A percentile compares a stretch with the other conserved stretches of the same genome.
phyloP scores from a whole-genome alignment of 2,888 invertebrate species.

The Mycalesis mineus region DNA sequence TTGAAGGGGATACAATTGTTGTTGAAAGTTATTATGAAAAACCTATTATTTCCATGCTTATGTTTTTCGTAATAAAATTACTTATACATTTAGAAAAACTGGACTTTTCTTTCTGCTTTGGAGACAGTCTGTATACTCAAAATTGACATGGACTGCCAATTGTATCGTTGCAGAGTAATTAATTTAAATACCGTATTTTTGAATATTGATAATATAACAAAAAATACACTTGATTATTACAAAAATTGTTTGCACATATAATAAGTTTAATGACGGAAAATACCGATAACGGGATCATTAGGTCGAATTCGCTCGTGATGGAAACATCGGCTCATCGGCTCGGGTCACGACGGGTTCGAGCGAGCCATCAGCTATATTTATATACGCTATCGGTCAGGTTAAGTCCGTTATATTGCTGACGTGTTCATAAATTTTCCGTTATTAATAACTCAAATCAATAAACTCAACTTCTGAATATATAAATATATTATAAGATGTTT shows the following conservation, averaged over 20 bases:
- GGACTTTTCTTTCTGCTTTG: too few relatives aligned
- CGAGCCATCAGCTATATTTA: constrained; percentile 13
- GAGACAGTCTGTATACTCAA: too few relatives aligned
- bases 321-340: constrained; percentile 7
- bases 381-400: constrained; percentile 12
- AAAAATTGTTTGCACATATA: not conserved
- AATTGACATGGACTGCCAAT: too few relatives aligned
- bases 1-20: too few relatives aligned
- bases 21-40: too few relatives aligned
- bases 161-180: not conserved
- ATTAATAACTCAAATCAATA: not conserved
- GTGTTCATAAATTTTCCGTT: constrained; percentile 12
- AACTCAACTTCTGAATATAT: too few relatives aligned
- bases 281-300: constrained; percentile 9
- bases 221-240: not conserved
- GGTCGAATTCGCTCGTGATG: constrained; percentile 9
- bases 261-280: constrained; percentile 3
- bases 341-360: constrained; percentile 9
- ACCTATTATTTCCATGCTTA: too few relatives aligned
- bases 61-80: too few relatives aligned
- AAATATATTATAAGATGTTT: too few relatives aligned
- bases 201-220: not conserved
- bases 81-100: too few relatives aligned
- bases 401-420: constrained; percentile 21
- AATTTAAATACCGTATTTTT: not conserved